Evolutionary conservation across 1,140 invertebrate genomes (phyloP).

Genomic region (Cotesia glomerata): DNA sequence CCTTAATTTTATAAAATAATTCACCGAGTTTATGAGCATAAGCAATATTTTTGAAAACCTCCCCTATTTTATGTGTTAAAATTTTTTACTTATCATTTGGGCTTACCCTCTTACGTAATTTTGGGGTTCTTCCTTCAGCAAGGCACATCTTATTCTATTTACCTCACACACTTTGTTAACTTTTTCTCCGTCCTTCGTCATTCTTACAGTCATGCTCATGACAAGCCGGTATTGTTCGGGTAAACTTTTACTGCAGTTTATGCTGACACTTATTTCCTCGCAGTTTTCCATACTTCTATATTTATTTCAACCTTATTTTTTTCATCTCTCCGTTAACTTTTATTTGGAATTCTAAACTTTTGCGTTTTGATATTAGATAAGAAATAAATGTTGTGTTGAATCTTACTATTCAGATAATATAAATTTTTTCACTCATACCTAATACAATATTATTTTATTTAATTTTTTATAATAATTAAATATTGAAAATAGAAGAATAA

Average conservation of each 20-base stretch:
- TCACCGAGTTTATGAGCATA: too few species aligned
- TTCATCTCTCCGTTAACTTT: neutral
- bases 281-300: neutral
- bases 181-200: neutral
- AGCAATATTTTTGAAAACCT: too few species aligned
- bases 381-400: neutral
- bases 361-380: neutral
- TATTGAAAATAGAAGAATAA: too few species aligned
- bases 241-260: slow-evolving; percentile 8
- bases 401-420: neutral
- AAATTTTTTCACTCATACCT: slow-evolving; percentile 5
- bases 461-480: slow-evolving; percentile 35
- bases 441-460: slow-evolving; percentile 34
- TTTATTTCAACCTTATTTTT: neutral
- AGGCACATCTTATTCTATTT: neutral
- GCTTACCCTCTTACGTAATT: neutral
- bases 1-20: too few species aligned
- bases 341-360: neutral
- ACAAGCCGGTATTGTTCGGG: slow-evolving; percentile 15
- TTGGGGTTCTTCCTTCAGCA: neutral
- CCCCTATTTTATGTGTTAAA: too few species aligned
- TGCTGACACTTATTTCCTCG: slow-evolving; percentile 4
- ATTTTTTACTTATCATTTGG: neutral
- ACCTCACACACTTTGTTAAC: neutral
- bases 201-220: neutral